These are phyloP conservation scores for Mamestra configurata DNA, from an alignment of 1,140 invertebrate species.

Conservation along the genomic window DNA sequence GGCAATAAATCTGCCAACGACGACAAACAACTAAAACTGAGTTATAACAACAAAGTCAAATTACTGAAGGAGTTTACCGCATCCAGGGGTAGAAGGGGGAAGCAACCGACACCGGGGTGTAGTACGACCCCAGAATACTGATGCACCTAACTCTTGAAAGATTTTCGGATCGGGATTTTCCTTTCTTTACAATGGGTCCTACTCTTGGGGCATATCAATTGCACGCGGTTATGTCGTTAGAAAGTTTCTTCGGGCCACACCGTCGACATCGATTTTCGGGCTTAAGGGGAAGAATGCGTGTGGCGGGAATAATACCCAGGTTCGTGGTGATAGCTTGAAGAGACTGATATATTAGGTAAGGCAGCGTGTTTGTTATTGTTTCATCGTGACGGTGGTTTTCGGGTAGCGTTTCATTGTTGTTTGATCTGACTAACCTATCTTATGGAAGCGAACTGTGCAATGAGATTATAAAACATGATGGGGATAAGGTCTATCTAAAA, in stretches of 20 bases:
- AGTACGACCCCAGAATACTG: slow-evolving; percentile 78
- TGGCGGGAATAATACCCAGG: slow-evolving; percentile 22
- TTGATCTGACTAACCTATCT: neutral
- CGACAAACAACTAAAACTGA: slow-evolving; percentile 87
- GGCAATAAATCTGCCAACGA: slow-evolving; percentile 84
- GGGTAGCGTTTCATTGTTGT: neutral
- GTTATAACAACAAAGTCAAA: slow-evolving; percentile 88
- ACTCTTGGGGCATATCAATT: slow-evolving; percentile 88
- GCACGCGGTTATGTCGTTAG: slow-evolving; percentile 88
- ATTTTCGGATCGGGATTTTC: slow-evolving; percentile 87
- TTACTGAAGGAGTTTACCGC: slow-evolving; percentile 86
- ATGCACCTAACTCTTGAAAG: slow-evolving; percentile 85
- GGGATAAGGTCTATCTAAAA: no score
- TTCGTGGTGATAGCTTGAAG: slow-evolving; percentile 26
- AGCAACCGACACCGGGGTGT: slow-evolving; percentile 78
- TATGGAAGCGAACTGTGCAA: no score
- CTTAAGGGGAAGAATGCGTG: slow-evolving; percentile 64
- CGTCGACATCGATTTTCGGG: slow-evolving; percentile 82
- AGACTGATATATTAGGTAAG: neutral
- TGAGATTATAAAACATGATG: no score
- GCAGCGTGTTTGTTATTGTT: slow-evolving; percentile 17
- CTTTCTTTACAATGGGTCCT: slow-evolving; percentile 88
- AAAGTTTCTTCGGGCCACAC: slow-evolving; percentile 80
- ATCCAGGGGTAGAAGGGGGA: slow-evolving; percentile 63
- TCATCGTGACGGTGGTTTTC: neutral